A percentile compares a stretch with the other conserved stretches of the same genome.
Evolutionary conservation across 2,113 vertebrate genomes (phyloP).

Genomic region (Amblyornis subalaris): DNA sequence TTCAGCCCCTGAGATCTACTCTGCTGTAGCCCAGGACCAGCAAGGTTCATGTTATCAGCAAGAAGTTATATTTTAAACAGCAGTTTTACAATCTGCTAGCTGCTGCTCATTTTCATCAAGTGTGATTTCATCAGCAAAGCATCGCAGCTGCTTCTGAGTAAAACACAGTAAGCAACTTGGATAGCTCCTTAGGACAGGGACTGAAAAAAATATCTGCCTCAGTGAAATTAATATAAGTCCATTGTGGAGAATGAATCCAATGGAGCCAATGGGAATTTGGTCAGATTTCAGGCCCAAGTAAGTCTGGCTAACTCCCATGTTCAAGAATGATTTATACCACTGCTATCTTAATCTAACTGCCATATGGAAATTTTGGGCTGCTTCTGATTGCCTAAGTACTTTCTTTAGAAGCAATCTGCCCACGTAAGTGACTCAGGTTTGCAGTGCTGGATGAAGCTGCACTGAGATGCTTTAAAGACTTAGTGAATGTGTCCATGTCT

Average conservation of each 20-base stretch:
- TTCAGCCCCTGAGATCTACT: neutral
- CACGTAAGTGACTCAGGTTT: neutral
- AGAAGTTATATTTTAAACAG: neutral
- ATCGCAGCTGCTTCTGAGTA: neutral
- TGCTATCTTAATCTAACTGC: neutral
- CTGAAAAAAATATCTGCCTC: neutral
- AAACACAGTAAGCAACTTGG: neutral
- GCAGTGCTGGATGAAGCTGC: neutral
- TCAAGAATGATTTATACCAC: neutral
- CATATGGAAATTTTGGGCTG: neutral
- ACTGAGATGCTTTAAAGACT: neutral
- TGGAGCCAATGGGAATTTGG: neutral
- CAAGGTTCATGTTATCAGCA: neutral
- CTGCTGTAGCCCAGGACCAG: neutral
- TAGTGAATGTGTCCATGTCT: neutral
- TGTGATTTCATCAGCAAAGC: neutral
- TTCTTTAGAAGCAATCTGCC: neutral
- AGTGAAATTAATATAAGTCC: neutral
- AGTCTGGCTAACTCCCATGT: neutral
- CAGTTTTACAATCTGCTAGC: neutral
- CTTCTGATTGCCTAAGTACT: neutral
- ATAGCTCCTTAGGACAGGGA: neutral
- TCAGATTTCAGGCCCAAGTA: neutral
- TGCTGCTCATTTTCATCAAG: neutral
- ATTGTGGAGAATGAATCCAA: neutral